Percentiles rank a stretch among this genome's conserved stretches.
These are phyloP conservation scores for Percopsis omiscomaycus DNA, from an alignment of 2,797 vertebrate species.

Conservation along the genomic window DNA sequence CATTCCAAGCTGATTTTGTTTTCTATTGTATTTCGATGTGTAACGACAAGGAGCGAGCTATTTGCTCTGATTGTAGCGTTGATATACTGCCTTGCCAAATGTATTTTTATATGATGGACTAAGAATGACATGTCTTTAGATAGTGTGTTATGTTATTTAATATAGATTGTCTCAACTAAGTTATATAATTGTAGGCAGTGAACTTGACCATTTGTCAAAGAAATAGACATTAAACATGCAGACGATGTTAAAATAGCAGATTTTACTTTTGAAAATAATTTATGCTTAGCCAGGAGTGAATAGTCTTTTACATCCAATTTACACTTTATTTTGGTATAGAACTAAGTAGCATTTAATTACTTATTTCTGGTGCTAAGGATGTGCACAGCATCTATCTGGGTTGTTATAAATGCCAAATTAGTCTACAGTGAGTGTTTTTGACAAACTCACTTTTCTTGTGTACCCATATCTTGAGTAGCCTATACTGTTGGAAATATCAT, in stretches of 20 bases:
- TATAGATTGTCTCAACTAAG: slow-evolving; percentile 19
- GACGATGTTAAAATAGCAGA: neutral
- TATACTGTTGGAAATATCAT: slow-evolving; percentile 48
- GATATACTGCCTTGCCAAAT: slow-evolving; percentile 74
- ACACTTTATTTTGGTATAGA: slow-evolving; percentile 5
- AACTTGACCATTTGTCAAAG: slow-evolving; percentile 4
- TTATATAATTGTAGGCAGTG: slow-evolving; percentile 18
- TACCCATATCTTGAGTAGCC: slow-evolving; percentile 32
- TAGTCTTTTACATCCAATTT: slow-evolving; percentile 11
- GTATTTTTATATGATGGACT: slow-evolving; percentile 48
- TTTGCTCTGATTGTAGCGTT: slow-evolving; percentile 52
- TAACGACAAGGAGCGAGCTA: slow-evolving; percentile 53
- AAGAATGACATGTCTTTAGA: slow-evolving; percentile 44
- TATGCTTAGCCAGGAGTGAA: slow-evolving; percentile 54
- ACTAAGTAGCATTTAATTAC: slow-evolving; percentile 20
- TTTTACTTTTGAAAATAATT: slow-evolving; percentile 40
- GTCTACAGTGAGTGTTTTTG: slow-evolving; percentile 33
- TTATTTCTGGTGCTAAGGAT: slow-evolving; percentile 66
- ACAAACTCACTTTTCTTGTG: slow-evolving; percentile 31
- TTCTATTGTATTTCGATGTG: slow-evolving; percentile 17
- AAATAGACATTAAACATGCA: slow-evolving; percentile 8
- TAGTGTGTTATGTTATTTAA: slow-evolving; percentile 21
- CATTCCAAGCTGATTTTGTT: slow-evolving; percentile 30
- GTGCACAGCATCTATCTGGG: slow-evolving; percentile 53
- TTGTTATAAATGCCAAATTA: slow-evolving; percentile 74